Percentiles rank a stretch among this genome's conserved stretches.
These are phyloP conservation scores for Pipistrellus kuhlii DNA, from an alignment of 2,797 vertebrate species.

Conservation along the genomic window DNA sequence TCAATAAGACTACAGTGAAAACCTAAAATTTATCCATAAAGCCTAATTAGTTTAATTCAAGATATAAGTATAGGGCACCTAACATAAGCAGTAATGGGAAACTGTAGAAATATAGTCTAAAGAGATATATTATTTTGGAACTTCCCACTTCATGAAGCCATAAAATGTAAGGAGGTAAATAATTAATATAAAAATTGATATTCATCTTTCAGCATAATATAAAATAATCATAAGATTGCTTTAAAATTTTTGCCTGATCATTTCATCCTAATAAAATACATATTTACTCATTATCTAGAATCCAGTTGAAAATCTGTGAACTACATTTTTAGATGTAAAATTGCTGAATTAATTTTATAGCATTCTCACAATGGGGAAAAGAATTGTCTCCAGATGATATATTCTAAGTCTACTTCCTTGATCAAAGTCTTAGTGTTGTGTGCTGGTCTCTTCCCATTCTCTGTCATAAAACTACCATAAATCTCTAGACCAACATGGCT, in stretches of 20 bases:
- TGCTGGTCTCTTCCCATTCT: constrained; percentile 52
- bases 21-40: background rate
- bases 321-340: constrained; percentile 11
- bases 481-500: constrained; percentile 80
- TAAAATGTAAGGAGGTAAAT: constrained; percentile 27
- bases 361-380: background rate
- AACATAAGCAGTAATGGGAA: background rate
- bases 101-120: background rate
- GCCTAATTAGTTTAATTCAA: constrained; percentile 4
- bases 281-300: background rate
- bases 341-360: background rate
- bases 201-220: background rate
- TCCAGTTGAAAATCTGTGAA: background rate
- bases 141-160: background rate
- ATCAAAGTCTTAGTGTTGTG: background rate
- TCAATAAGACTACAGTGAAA: background rate
- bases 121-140: background rate
- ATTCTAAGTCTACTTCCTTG: constrained; percentile 2
- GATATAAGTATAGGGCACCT: background rate
- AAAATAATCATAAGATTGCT: background rate
- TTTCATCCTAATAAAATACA: background rate
- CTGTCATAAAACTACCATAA: constrained; percentile 80
- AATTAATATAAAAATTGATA: constrained; percentile 7
- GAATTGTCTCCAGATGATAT: background rate
- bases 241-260: background rate